Conservation (phyloP, 2,888 invertebrate species). For the Acrobasis suavella region DNA sequence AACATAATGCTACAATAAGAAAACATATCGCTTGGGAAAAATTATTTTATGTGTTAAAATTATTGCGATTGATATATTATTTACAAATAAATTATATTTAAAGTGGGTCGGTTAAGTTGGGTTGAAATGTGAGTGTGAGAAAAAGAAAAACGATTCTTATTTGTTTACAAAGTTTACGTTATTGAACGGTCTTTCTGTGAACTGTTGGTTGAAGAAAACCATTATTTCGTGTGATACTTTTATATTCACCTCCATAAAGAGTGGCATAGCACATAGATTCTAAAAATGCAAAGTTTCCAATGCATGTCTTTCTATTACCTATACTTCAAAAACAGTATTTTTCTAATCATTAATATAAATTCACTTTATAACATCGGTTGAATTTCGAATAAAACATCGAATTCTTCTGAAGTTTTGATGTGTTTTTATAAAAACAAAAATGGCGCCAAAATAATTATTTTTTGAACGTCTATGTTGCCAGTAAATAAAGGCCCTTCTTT, state of each 20-base stretch:
- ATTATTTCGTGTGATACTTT: conserved; percentile 29
- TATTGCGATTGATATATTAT: conserved; percentile 49
- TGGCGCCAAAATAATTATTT: conserved; percentile 49
- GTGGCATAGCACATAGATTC: conserved; percentile 46
- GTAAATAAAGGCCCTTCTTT: conserved; percentile 38
- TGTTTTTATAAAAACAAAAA: conserved; percentile 59
- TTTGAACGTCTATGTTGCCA: conserved; percentile 53
- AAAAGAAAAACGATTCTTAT: conserved; percentile 40
- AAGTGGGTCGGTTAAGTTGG: conserved; percentile 24
- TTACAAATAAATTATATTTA: conserved; percentile 46
- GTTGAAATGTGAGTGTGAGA: conserved; percentile 37
- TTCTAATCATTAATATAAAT: conserved; percentile 57
- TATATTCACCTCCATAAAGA: conserved; percentile 42
- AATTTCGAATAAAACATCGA: conserved; percentile 44
- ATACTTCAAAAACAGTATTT: conserved; percentile 64
- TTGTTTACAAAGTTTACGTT: conserved; percentile 42
- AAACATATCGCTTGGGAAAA: conserved; percentile 81
- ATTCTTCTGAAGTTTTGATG: conserved; percentile 54
- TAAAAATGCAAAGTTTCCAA: conserved; percentile 50
- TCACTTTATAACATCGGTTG: conserved; percentile 49
- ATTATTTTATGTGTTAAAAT: conserved; percentile 43
- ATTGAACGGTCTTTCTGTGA: conserved; percentile 34
- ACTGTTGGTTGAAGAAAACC: conserved; percentile 26
- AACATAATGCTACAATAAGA: conserved; percentile 77
- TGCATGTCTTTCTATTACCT: conserved; percentile 58